Evolutionary conservation across 2,888 invertebrate species (phyloP).

Genomic region (Leucophora obtusa): DNA sequence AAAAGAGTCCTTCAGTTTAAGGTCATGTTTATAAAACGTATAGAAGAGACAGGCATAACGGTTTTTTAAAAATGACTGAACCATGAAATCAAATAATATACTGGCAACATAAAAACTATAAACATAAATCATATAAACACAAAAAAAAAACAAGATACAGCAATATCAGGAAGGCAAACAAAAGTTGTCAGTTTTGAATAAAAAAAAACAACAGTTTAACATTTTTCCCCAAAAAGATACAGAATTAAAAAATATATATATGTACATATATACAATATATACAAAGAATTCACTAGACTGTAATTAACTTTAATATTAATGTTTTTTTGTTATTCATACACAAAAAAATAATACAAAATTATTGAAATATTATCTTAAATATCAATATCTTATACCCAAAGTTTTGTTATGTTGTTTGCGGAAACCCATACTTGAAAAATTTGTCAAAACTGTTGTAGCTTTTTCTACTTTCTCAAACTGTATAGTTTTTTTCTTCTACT

Average conservation of each 20-base stretch:
- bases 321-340: neutral
- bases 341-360: neutral
- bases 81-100: conserved; percentile 57
- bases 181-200: neutral
- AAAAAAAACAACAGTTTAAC: neutral
- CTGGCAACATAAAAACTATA: conserved; percentile 27
- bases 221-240: neutral
- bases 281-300: conserved; percentile 43
- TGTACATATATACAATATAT: too few species aligned
- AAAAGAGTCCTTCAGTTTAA: conserved; percentile 44
- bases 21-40: conserved; percentile 36
- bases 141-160: neutral
- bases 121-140: conserved; percentile 38
- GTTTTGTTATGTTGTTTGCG: neutral
- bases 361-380: neutral
- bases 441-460: conserved; percentile 47
- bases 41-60: conserved; percentile 24
- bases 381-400: neutral
- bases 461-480: conserved; percentile 3
- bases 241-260: neutral
- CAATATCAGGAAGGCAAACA: neutral
- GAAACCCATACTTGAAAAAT: conserved; percentile 47
- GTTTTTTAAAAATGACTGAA: conserved; percentile 34
- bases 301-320: conserved; percentile 33
- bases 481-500: neutral